Percentiles rank a stretch among this genome's conserved stretches.
These are phyloP conservation scores for Perizoma flavofasciatum DNA, from an alignment of 2,888 invertebrate genomes.

Conservation along the genomic window DNA sequence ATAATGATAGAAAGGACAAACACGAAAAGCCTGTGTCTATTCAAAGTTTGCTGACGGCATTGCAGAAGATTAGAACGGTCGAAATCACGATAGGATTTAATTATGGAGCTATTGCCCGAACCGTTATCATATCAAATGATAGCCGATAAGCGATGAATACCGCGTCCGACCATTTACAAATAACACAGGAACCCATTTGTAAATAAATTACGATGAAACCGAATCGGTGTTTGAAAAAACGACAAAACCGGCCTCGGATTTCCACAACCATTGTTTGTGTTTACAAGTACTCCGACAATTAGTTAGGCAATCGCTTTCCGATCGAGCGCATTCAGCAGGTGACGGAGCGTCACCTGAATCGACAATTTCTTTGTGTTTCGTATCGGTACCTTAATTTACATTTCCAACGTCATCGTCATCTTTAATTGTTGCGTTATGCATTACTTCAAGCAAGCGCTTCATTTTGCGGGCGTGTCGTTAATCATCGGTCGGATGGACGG, in stretches of 20 bases:
- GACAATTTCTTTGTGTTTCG: slow-evolving; percentile 60
- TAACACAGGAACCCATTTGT: slow-evolving; percentile 55
- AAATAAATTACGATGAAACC: slow-evolving; percentile 60
- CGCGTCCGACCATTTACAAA: slow-evolving; percentile 47
- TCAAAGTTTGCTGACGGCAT: slow-evolving; percentile 31
- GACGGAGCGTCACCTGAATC: slow-evolving; percentile 54
- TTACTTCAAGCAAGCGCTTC: slow-evolving; percentile 46
- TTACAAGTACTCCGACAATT: slow-evolving; percentile 64
- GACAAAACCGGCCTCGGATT: slow-evolving; percentile 59
- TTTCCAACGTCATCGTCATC: slow-evolving; percentile 47
- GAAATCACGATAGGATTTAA: slow-evolving; percentile 41
- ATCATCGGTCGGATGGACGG: slow-evolving; percentile 43
- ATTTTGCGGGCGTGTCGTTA: slow-evolving; percentile 44
- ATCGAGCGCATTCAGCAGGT: slow-evolving; percentile 66
- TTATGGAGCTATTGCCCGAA: slow-evolving; percentile 40
- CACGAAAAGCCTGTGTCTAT: slow-evolving; percentile 24
- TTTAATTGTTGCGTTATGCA: slow-evolving; percentile 45
- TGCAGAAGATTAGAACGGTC: slow-evolving; percentile 31
- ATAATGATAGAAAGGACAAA: slow-evolving; percentile 32
- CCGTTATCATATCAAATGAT: slow-evolving; percentile 46
- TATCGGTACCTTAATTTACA: slow-evolving; percentile 56
- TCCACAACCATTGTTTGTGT: slow-evolving; percentile 69
- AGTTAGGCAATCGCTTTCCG: slow-evolving; percentile 70
- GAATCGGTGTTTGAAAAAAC: slow-evolving; percentile 55
- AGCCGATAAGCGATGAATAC: slow-evolving; percentile 48